Base-by-base conservation (phyloP, 2,113 vertebrate species). In the Sarotherodon lohbergeri region DNA sequence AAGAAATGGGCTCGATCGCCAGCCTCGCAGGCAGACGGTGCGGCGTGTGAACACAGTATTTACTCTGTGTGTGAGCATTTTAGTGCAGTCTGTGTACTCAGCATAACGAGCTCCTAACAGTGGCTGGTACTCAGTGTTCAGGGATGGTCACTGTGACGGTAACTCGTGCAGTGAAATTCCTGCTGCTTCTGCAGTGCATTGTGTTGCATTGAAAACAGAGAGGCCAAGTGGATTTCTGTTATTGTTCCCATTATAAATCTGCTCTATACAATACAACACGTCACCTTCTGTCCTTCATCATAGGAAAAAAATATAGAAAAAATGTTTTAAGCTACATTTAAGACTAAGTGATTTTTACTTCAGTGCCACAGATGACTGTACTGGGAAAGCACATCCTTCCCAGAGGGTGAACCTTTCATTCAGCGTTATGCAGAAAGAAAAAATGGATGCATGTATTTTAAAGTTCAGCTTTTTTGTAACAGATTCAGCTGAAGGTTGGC, bases 1-100 rank as follows among this genome's bases (percentile, higher is more conserved):
- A 99, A 99, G 95, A 99, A 99, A 57, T 99, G 99, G 99, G 99
- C 99, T 50, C 93, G 98, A 29, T 99, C 99, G 39, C 98, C 99
- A 63, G 97, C 98, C 83, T 98, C 99, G 5, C 98, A 99, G 95
- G 98, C 98, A 78, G 97, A 98, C 90, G 98, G 99, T 99, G 92
- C 55, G 86, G 83, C 19, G 17, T 9, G 48, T 32, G 19, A 52
- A 34, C 59, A 43, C 17, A 78, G 50, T 61, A 14, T 52, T 14
- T 36, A 4, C n/a, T 17, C 24, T 4, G 32, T 52, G 9, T 34
- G 39, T 9, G 46, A 52, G 1, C 59, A 5, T 17, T 52, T 55
- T 22, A 9, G 19, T 43, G 48, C 17, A 27, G 9, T 57, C 27
- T 54, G 34, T 52, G 17, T 36, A 12, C 13, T 55, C 43, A 0